Base-by-base conservation (phyloP, 2,797 vertebrate species). In the Xiphorhynchus erythropygius region DNA sequence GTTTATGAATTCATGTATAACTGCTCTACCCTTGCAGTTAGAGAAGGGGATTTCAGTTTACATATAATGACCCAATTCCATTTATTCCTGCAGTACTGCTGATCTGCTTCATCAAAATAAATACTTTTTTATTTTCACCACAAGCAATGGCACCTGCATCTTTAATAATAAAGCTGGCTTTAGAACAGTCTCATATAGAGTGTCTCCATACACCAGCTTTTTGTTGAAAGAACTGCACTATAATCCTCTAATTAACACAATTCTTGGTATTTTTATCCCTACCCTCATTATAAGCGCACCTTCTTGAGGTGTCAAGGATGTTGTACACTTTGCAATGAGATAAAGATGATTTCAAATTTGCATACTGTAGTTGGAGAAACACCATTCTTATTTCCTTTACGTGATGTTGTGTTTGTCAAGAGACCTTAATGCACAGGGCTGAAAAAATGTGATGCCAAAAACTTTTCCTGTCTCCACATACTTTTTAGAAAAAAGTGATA, bases 1-100 rank as follows among this genome's bases (percentile, higher is more conserved):
- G 37, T 84, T 97, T 97, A 96, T 92, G 94, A 97, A 98, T 98
- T 97, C 96, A 95, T 88, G 90, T 89, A 39, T 93, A 88, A 97
- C 65, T 84, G 76, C 21, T 93, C 56, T 85, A 57, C 16, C 56
- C 73, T 83, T 56, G 52, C 87, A 73, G 84, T 93, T 86, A 94
- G 47, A 68, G 62, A 95, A 83, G 59, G 60, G 70, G 68, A 71
- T 74, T 93, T 85, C 93, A 70, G 79, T 82, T 87, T 87, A 90
- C 87, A 21, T 64, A 25, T 59, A 97, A 96, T 93, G 94, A 93
- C 70, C 89, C 33, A n/a, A 60, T 97, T 96, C 89, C 95, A 46
- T 87, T 95, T 93, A 90, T 93, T 84, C 70, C 65, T 82, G 62
- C n/a, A 52, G 23, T 25, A 39, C 42, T 59, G 28, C 35, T 69